These are phyloP conservation scores for Drosophila persimilis DNA, from an alignment of 1,140 invertebrate genomes.

Conservation along the genomic window DNA sequence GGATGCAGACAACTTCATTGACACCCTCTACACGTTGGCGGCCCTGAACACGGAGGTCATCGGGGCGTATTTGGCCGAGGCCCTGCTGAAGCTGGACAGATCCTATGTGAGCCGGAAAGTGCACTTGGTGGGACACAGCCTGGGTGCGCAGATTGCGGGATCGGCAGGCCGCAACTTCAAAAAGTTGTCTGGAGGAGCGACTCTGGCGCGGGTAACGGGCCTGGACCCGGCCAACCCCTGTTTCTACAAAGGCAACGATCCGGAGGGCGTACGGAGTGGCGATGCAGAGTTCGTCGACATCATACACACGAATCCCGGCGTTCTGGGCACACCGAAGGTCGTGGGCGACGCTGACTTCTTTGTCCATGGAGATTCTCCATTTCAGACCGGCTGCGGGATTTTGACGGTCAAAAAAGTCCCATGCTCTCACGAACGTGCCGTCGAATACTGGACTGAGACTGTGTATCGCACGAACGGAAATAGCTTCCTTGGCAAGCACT, in stretches of 20 bases:
- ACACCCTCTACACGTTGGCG: constrained; percentile 70
- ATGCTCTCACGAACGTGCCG: constrained; percentile 86
- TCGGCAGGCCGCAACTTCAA: constrained; percentile 82
- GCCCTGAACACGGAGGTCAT: constrained; percentile 69
- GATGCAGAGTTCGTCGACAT: constrained; percentile 87
- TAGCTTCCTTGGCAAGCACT: constrained; percentile 29
- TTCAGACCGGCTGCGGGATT: no score
- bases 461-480: constrained; percentile 73
- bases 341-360: constrained; percentile 88
- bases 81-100: constrained; percentile 35
- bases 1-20: constrained; percentile 57
- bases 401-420: no score
- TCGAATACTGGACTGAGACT: constrained; percentile 85
- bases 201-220: constrained; percentile 85
- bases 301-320: constrained; percentile 89
- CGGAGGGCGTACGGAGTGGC: constrained; percentile 83
- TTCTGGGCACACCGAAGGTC: constrained; percentile 83
- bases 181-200: constrained; percentile 32
- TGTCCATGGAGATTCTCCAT: no score
- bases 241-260: constrained; percentile 83
- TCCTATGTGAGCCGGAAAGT: constrained; percentile 52
- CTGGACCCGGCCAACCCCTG: constrained; percentile 88
- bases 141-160: constrained; percentile 84
- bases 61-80: constrained; percentile 57
- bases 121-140: constrained; percentile 67